A percentile compares a stretch with the other conserved stretches of the same genome.
Conservation (phyloP, 2,888 invertebrate species). For the Nephrotoma guestfalica region DNA sequence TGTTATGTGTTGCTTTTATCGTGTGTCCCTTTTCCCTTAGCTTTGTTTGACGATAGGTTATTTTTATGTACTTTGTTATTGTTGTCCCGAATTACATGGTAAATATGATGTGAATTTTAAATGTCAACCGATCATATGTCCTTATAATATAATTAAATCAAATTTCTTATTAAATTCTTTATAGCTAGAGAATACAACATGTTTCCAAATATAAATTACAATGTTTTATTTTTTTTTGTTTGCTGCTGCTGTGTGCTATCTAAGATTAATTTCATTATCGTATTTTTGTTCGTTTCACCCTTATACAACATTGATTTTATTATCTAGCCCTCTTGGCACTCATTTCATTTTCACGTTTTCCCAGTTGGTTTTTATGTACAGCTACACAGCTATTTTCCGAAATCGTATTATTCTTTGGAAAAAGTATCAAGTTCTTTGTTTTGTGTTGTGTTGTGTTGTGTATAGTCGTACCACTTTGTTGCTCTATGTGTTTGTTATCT, state of each 20-base stretch:
- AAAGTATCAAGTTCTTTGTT: background rate
- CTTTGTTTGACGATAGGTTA: background rate
- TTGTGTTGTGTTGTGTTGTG: background rate
- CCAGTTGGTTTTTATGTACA: background rate
- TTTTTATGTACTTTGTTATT: no score
- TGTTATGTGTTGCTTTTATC: background rate
- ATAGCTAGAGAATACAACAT: background rate
- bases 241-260: background rate
- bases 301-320: background rate
- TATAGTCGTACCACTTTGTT: background rate
- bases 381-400: background rate
- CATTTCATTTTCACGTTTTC: background rate
- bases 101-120: background rate
- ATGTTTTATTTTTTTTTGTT: background rate
- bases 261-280: background rate
- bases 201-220: background rate
- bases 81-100: no score
- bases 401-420: background rate
- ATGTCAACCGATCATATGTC: background rate
- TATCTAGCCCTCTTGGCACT: background rate
- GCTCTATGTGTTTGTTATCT: background rate
- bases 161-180: background rate
- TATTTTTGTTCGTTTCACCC: background rate
- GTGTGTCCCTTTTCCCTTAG: background rate
- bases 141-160: background rate